These are phyloP conservation scores for Ommatoiulus sabulosus DNA, from an alignment of 2,888 invertebrate genomes.

Conservation along the genomic window DNA sequence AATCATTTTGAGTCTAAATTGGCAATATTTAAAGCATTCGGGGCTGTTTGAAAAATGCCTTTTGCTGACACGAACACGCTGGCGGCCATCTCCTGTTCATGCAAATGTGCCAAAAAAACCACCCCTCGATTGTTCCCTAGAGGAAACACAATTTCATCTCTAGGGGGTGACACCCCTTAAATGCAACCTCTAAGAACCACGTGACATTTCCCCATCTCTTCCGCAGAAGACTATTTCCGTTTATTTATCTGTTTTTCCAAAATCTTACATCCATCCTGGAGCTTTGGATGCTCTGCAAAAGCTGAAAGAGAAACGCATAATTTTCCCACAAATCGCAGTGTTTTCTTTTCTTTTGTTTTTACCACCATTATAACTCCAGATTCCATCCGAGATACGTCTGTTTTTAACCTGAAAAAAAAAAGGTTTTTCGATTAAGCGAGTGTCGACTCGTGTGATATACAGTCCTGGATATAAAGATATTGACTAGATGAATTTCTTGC, in stretches of 20 bases:
- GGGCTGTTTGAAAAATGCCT: slow-evolving; percentile 6
- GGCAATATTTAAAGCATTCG: slow-evolving; percentile 26
- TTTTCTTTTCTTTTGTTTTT: not conserved
- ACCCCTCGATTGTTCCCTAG: not conserved
- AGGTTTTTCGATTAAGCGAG: too few relatives aligned
- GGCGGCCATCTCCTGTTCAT: not conserved
- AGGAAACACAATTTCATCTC: not conserved
- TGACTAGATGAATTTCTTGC: too few relatives aligned
- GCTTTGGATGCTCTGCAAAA: not conserved
- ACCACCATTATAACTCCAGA: too few relatives aligned
- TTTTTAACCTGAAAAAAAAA: too few relatives aligned
- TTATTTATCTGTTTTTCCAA: not conserved
- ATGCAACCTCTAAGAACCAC: not conserved
- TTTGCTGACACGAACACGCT: slow-evolving; percentile 24
- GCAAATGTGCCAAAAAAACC: not conserved
- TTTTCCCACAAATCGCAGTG: not conserved
- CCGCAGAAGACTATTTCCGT: not conserved
- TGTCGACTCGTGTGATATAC: too few relatives aligned
- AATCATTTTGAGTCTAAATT: slow-evolving; percentile 34
- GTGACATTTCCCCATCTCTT: not conserved
- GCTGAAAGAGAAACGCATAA: not conserved
- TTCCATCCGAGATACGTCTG: too few relatives aligned
- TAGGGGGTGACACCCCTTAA: not conserved
- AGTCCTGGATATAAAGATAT: too few relatives aligned
- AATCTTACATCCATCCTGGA: not conserved